Conservation (phyloP, 2,797 vertebrate genomes). For the Sciaenops ocellatus region DNA sequence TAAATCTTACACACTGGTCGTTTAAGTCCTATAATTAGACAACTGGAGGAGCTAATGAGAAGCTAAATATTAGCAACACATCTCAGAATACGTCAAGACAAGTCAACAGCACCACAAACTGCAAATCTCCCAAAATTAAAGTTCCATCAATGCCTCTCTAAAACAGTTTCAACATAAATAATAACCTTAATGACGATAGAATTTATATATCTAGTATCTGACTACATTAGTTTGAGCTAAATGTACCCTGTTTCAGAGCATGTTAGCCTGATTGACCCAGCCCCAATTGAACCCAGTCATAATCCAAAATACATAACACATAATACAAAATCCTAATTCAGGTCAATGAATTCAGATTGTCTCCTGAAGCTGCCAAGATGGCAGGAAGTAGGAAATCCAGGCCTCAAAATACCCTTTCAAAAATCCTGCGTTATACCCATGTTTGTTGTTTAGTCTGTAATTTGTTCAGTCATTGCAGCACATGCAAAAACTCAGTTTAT, state of each 20-base stretch:
- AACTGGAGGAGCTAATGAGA: background rate
- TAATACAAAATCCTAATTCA: constrained; percentile 14
- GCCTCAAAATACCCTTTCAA: background rate
- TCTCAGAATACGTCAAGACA: background rate
- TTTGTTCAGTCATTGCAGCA: background rate
- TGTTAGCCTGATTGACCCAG: background rate
- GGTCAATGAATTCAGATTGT: constrained; percentile 15
- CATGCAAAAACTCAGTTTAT: background rate
- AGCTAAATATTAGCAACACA: background rate
- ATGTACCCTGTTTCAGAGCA: background rate
- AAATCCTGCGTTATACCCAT: background rate
- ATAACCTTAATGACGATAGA: background rate
- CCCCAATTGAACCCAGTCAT: background rate
- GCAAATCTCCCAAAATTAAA: background rate
- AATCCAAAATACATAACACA: no score
- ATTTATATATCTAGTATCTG: no score
- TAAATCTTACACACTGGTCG: no score
- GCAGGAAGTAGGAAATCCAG: constrained; percentile 8
- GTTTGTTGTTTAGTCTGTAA: background rate
- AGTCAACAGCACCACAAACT: background rate
- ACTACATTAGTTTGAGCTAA: background rate
- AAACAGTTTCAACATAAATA: background rate
- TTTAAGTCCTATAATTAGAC: background rate
- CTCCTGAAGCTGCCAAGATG: constrained; percentile 24
- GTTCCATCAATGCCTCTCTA: no score